Conservation (phyloP, 2,113 vertebrate species). For the Galbula dea region DNA sequence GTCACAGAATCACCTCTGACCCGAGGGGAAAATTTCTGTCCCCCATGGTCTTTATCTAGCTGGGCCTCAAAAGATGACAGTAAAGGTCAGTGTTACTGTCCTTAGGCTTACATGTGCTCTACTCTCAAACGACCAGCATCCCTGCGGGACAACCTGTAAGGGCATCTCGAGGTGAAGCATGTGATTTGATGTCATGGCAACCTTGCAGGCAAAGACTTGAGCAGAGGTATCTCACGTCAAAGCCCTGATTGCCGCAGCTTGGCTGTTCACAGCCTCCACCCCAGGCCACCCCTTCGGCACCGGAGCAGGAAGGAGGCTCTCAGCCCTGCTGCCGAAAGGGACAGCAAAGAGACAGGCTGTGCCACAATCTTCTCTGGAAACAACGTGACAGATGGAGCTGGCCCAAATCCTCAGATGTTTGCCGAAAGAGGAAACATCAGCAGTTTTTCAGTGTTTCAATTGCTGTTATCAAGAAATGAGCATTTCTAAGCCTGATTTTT, state of each 20-base stretch:
- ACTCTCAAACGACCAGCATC: not conserved
- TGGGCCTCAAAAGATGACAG: not conserved
- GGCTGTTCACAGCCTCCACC: not conserved
- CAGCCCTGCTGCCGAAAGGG: not conserved
- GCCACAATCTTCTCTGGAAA: not conserved
- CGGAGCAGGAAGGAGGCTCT: fast-evolving
- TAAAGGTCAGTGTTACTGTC: not conserved
- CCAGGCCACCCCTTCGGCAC: not conserved
- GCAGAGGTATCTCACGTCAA: not conserved
- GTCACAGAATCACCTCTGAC: not conserved
- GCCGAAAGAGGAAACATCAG: not conserved
- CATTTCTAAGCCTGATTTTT: not conserved
- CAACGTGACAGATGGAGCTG: not conserved
- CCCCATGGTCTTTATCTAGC: not conserved
- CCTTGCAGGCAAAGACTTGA: not conserved
- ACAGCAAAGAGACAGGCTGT: not conserved
- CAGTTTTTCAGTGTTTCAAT: not conserved
- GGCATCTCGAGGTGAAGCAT: fast-evolving
- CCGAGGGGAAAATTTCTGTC: not conserved
- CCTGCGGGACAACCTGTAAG: not conserved
- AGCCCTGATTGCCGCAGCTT: fast-evolving
- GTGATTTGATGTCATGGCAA: not conserved
- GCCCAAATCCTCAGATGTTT: not conserved
- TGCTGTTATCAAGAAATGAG: not conserved
- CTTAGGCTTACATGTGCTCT: not conserved